Base-by-base conservation (phyloP, 2,113 vertebrate genomes). In the Coregonus clupeaformis region DNA sequence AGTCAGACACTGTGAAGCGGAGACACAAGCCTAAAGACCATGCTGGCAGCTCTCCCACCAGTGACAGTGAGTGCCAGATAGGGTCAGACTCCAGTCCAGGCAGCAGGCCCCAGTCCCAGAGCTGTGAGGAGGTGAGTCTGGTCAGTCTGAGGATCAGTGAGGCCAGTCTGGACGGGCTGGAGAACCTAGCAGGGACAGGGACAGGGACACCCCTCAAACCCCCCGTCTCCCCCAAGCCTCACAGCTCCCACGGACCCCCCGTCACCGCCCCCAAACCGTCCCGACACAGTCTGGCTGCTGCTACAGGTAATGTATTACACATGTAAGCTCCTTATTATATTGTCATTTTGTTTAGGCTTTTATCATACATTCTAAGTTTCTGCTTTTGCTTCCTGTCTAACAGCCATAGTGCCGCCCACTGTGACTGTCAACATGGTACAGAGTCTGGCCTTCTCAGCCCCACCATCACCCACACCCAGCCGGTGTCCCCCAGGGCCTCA, bases 1-100 rank as follows among this genome's bases (percentile, higher is more conserved):
- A 98, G 86, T 98, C 97, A 0, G 97, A 98, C 90, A 99, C 97
- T 0, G 97, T 99, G 59, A 99, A 98, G 83, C 94, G 97, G 20
- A 88, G 97, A 20, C 96, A 97, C 24, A 95, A 94, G 71, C 93
- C 91, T 85, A 95, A 91, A 82, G 97, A 97, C 77, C 90, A 91
- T 0, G 89, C 88, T 73, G 82, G 84, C 0, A 68, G 67, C 77
- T 0, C 92, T 84, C 69, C 65, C 80, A 85, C 66, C 82, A 89
- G 85, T 82, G 92, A 0, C 92, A 89, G 27, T 84, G 87, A 52
- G 84, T 27, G 47, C 52, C 13, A 64, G 62, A 52, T 52, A 18
- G 55, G 0, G 74, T 7, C 0, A 75, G n/a, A 16, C 0, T 0
- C 4, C 20, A 5, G 78, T 29, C 69, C 71, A 2, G 20, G 69